These are phyloP conservation scores for Carabus problematicus DNA, from an alignment of 2,888 invertebrate genomes.

Conservation along the genomic window DNA sequence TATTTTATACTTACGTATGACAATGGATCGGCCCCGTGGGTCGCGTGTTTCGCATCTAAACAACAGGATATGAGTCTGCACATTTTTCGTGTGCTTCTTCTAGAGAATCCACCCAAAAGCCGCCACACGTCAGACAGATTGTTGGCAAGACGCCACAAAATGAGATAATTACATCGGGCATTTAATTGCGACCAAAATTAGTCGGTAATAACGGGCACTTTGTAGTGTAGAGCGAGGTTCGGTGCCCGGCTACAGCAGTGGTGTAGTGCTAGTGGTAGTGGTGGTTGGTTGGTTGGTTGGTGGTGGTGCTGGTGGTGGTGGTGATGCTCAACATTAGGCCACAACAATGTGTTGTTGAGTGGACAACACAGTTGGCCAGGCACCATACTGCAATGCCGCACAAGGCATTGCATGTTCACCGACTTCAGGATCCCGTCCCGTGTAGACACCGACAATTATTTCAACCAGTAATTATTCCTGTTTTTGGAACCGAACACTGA, in stretches of 20 bases:
- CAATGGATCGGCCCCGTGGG: neutral
- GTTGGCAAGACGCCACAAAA: conserved; percentile 31
- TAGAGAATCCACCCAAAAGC: neutral
- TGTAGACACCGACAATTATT: too few relatives aligned
- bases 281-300: conserved; percentile 6
- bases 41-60: neutral
- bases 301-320: conserved; percentile 31
- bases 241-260: neutral
- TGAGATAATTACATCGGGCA: conserved; percentile 41
- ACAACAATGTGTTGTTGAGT: neutral
- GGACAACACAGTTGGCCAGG: conserved; percentile 4
- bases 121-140: conserved; percentile 16
- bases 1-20: neutral
- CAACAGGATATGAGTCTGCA: conserved; percentile 11
- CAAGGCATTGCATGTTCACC: too few relatives aligned
- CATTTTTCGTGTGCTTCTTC: neutral
- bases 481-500: too few relatives aligned
- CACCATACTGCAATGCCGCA: too few relatives aligned
- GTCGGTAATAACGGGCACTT: conserved; percentile 44
- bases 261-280: conserved; percentile 11
- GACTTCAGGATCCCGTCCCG: too few relatives aligned
- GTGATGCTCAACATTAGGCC: conserved; percentile 10
- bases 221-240: conserved; percentile 35
- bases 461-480: too few relatives aligned
- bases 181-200: conserved; percentile 46